Evolutionary conservation across 2,888 invertebrate species (phyloP).

Genomic region (Orthosia gothica): DNA sequence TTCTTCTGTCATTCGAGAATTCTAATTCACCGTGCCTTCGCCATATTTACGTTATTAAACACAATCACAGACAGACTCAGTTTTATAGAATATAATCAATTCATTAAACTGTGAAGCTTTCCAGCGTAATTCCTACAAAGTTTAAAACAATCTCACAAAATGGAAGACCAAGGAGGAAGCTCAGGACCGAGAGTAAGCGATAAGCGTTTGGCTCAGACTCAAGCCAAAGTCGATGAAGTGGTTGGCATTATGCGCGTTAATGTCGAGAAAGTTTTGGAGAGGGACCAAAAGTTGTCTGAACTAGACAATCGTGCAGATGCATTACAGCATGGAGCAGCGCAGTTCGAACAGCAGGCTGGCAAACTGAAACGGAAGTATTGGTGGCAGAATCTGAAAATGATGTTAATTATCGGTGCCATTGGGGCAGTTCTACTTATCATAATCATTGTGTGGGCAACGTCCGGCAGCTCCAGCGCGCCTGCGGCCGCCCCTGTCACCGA

Average conservation of each 20-base stretch:
- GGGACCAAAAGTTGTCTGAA: constrained; percentile 98
- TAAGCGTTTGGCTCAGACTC: constrained; percentile 90
- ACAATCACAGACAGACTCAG: constrained; percentile 26
- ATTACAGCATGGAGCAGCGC: constrained; percentile 97
- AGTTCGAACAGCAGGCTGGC: constrained; percentile 99
- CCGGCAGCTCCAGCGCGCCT: constrained; percentile 65
- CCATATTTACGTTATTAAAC: constrained; percentile 71
- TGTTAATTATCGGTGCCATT: constrained; percentile 97
- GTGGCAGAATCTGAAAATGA: constrained; percentile 99
- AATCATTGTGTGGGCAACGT: constrained; percentile 93
- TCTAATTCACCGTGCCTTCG: constrained; percentile 64
- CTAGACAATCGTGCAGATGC: constrained; percentile 99
- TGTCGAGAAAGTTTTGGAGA: constrained; percentile 98
- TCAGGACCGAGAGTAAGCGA: constrained; percentile 89
- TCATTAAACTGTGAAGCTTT: constrained; percentile 23
- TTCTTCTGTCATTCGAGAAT: constrained; percentile 51
- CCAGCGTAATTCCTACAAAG: constrained; percentile 27
- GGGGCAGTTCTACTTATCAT: constrained; percentile 96
- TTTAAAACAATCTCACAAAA: constrained; percentile 68
- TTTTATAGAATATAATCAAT: constrained; percentile 6
- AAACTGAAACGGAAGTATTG: constrained; percentile 99
- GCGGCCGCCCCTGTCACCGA: constrained; percentile 73
- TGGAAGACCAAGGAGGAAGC: constrained; percentile 90
- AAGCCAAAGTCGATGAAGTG: constrained; percentile 92
- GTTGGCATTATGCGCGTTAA: constrained; percentile 99